A percentile compares a stretch with the other conserved stretches of the same genome.
phyloP scores from a whole-genome alignment of 2,888 invertebrate genomes.

The Neoitamus cyanurus region DNA sequence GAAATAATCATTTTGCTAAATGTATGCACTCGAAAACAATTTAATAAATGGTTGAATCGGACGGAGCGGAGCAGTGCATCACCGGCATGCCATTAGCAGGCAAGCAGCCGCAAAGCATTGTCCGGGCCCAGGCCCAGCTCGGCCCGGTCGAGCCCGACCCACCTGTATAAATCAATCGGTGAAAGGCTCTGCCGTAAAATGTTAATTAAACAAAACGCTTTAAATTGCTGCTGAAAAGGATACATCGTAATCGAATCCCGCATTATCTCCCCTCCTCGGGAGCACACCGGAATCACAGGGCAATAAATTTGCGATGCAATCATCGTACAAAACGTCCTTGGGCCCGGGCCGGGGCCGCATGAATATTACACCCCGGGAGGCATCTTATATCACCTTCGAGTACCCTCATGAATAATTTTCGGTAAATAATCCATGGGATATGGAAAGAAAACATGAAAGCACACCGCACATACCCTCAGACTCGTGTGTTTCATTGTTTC shows the following conservation, averaged over 20 bases:
- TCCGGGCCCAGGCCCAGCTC: background rate
- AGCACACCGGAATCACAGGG: background rate
- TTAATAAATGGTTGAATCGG: background rate
- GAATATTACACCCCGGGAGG: slow-evolving; percentile 30
- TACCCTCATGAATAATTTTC: slow-evolving; percentile 51
- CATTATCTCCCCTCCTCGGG: background rate
- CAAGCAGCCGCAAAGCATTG: background rate
- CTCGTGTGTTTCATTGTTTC: slow-evolving; percentile 38
- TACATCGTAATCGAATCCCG: background rate
- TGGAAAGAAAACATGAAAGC: slow-evolving; percentile 31
- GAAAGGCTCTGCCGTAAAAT: background rate
- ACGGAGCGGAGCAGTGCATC: background rate
- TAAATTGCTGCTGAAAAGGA: slow-evolving; percentile 5
- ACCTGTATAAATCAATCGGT: slow-evolving; percentile 1
- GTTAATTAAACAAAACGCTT: slow-evolving; percentile 14
- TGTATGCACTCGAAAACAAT: background rate
- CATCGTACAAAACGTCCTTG: slow-evolving; percentile 16
- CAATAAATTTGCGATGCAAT: slow-evolving; percentile 34
- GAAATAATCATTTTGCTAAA: background rate
- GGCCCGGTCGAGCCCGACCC: background rate
- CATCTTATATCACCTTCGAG: slow-evolving; percentile 47
- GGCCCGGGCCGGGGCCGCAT: background rate
- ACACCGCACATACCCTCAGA: background rate
- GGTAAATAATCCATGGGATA: slow-evolving; percentile 46
- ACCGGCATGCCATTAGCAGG: background rate